Evolutionary conservation across 2,797 vertebrate species (phyloP).

Genomic region (Poeciliopsis infans): DNA sequence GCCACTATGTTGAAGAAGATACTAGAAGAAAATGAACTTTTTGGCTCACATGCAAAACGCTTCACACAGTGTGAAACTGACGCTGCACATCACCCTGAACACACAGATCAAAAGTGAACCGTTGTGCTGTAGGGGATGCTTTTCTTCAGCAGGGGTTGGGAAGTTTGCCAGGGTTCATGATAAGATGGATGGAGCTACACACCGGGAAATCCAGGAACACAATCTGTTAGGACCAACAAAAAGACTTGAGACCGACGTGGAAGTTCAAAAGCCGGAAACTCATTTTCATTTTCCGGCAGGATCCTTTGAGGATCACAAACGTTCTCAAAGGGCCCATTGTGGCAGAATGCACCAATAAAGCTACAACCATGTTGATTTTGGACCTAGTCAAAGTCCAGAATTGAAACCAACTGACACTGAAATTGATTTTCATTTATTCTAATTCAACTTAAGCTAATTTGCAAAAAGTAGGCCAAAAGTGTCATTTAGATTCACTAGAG

Average conservation of each 20-base stretch:
- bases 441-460: not conserved
- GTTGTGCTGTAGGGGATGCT: not conserved
- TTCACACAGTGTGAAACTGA: not conserved
- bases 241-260: not conserved
- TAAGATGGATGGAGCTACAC: not conserved
- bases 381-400: not conserved
- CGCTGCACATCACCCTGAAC: not conserved
- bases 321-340: no score
- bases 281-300: no score
- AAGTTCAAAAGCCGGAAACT: not conserved
- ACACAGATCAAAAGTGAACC: not conserved
- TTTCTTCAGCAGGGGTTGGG: not conserved
- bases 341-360: no score
- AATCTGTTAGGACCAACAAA: not conserved
- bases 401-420: not conserved
- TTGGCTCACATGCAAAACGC: not conserved
- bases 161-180: not conserved
- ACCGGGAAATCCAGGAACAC: not conserved
- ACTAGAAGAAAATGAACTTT: not conserved
- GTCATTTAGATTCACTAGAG: not conserved
- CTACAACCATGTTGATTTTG: not conserved
- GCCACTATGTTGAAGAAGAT: not conserved
- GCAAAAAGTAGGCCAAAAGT: not conserved
- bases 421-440: not conserved
- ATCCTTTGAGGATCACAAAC: no score